Percentiles rank a stretch among this genome's conserved stretches.
Evolutionary conservation across 2,888 invertebrate species (phyloP).

Genomic region (Sthenelais limicola): DNA sequence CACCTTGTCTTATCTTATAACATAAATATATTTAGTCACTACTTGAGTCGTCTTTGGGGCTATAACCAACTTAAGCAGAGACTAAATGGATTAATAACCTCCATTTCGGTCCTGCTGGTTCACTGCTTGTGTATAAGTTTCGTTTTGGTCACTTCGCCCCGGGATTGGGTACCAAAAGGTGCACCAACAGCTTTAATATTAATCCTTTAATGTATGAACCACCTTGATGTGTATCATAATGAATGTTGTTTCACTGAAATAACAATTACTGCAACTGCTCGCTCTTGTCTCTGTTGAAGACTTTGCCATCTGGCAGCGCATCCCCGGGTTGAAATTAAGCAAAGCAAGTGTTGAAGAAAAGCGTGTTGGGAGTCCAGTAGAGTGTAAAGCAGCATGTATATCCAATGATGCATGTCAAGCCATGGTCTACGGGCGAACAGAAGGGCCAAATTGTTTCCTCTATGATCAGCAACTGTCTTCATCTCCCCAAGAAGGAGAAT

Average conservation of each 20-base stretch:
- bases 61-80: too few species aligned
- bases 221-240: neutral
- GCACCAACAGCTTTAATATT: too few species aligned
- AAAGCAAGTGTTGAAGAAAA: neutral
- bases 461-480: neutral
- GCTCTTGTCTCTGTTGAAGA: conserved; percentile 7
- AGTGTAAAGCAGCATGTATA: conserved; percentile 20
- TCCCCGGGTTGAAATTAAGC: neutral
- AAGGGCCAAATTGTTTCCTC: neutral
- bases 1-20: too few species aligned
- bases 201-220: too few species aligned
- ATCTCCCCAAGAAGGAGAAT: neutral
- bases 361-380: conserved; percentile 6
- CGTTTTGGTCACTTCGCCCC: too few species aligned
- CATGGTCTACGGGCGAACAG: neutral
- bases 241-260: neutral
- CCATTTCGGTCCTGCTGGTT: too few species aligned
- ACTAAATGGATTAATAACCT: too few species aligned
- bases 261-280: too few species aligned
- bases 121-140: too few species aligned
- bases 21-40: too few species aligned
- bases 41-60: too few species aligned
- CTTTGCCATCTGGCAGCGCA: neutral
- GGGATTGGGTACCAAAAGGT: too few species aligned
- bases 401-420: neutral